Evolutionary conservation across 2,888 invertebrate species (phyloP), one percentile per base, ranked within the genome.

Genomic region (Enchytraeus crypticus): DNA sequence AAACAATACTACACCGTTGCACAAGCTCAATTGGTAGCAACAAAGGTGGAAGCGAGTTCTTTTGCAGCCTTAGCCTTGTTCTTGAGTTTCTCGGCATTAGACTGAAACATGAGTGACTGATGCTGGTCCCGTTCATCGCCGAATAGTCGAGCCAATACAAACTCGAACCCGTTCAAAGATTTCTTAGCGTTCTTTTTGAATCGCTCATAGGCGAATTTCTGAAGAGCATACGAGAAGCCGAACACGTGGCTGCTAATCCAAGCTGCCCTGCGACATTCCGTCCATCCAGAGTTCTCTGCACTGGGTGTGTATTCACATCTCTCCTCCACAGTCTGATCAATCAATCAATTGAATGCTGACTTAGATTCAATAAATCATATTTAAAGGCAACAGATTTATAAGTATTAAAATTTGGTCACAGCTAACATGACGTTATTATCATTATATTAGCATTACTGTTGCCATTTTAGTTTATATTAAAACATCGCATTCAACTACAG

Each of bases 211-310:
- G 92, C 93, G 80, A 92, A 93, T 5, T 88, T 88, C 66, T 91
- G 86, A 69, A 95, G 90, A 5, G 92, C 88, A 60, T 88, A 82
- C 38, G 90, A 87, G 77, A 93, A 88, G 33, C 92, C 93, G 79
- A 86, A 87, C 54, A 93, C 86, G 73, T 88, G 87, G 1, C 92
- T 92, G 74, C 89, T 88, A 63, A 95, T 87, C 87, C 91, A 92
- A 0, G 92, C 92, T 1, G 88, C 86, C 60, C 92, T 84, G 32
- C 85, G 81, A 27, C 90, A 90, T 34, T 88, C 80, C 2, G 92
- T 92, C 81, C 86, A 86, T 3, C 84, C 84, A 0, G 83, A 82
- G 76, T 85, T 84, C 47, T 87, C 85, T 23, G 85, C 85, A 57
- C 85, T 84, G 54, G 86, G 85, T 64, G 82, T 84, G 77, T 93